Percentiles rank a stretch among this genome's conserved stretches.
Evolutionary conservation across 2,113 vertebrate genomes (phyloP).

Genomic region (Noturus placidus): DNA sequence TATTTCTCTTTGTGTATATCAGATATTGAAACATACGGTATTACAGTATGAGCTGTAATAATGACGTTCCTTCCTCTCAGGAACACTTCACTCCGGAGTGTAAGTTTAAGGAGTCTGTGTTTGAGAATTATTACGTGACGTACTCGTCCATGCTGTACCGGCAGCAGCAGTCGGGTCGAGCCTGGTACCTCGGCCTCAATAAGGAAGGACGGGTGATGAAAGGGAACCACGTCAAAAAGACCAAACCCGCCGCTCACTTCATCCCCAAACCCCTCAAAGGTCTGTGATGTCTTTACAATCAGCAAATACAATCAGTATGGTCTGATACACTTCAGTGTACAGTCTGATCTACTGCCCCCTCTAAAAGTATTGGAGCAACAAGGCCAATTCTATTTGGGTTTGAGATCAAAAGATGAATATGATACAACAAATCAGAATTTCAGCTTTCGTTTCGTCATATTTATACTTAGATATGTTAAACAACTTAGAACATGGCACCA

Average conservation of each 20-base stretch:
- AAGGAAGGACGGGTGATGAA: constrained; percentile 99
- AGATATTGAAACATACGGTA: neutral
- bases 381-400: too few species aligned
- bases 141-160: constrained; percentile 99
- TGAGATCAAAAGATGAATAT: too few species aligned
- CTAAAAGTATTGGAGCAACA: too few species aligned
- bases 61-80: constrained; percentile 63
- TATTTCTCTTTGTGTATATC: neutral
- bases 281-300: constrained; percentile 56
- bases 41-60: neutral
- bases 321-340: neutral
- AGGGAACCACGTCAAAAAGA: constrained; percentile 98
- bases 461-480: too few species aligned
- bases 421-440: too few species aligned
- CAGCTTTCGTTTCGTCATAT: too few species aligned
- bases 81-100: constrained; percentile 98
- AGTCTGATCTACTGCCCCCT: neutral
- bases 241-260: constrained; percentile 95
- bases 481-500: too few species aligned
- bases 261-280: constrained; percentile 99
- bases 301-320: neutral
- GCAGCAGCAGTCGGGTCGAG: constrained; percentile 93
- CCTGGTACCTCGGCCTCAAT: constrained; percentile 97
- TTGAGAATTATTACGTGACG: constrained; percentile 99
- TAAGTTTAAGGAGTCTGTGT: constrained; percentile 99